These are phyloP conservation scores for Brachionus rotundiformis DNA, from an alignment of 1,140 invertebrate genomes.

Conservation along the genomic window DNA sequence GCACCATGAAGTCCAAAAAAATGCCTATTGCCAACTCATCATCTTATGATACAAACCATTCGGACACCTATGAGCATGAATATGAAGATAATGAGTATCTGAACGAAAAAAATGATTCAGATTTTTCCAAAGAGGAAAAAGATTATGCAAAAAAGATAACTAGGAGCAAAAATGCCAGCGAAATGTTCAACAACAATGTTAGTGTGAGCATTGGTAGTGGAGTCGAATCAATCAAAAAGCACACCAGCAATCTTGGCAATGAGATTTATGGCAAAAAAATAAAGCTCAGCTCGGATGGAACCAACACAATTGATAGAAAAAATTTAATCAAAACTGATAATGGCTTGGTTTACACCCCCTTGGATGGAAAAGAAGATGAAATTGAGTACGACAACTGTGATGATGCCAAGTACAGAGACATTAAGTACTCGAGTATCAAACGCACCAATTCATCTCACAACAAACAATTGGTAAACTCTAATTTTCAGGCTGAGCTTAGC, in stretches of 20 bases:
- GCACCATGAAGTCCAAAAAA: slow-evolving; percentile 25
- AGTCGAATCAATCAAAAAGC: slow-evolving; percentile 42
- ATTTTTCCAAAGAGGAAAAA: slow-evolving; percentile 6
- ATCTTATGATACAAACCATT: not conserved
- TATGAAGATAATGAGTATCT: slow-evolving; percentile 39
- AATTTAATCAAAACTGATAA: slow-evolving; percentile 49
- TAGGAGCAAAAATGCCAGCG: slow-evolving; percentile 30
- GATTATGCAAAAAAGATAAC: not conserved
- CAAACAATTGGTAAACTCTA: not conserved
- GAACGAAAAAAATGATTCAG: slow-evolving; percentile 18
- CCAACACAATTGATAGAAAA: slow-evolving; percentile 24
- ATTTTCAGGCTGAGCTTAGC: slow-evolving; percentile 39
- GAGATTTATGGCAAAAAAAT: slow-evolving; percentile 14
- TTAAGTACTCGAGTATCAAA: slow-evolving; percentile 27
- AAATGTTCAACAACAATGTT: slow-evolving; percentile 49
- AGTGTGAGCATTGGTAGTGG: slow-evolving; percentile 47
- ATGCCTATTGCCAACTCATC: not conserved
- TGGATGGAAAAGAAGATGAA: slow-evolving; percentile 27
- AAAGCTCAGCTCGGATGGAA: slow-evolving; percentile 15
- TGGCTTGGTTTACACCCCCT: slow-evolving; percentile 37
- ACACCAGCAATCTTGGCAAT: not conserved
- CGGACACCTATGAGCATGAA: not conserved
- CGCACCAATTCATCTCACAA: not conserved
- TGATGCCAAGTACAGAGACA: not conserved
- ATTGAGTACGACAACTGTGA: slow-evolving; percentile 32